Percentiles rank a stretch among this genome's conserved stretches.
Evolutionary conservation across 2,797 vertebrate genomes (phyloP).

Genomic region (Coregonus ussuriensis): DNA sequence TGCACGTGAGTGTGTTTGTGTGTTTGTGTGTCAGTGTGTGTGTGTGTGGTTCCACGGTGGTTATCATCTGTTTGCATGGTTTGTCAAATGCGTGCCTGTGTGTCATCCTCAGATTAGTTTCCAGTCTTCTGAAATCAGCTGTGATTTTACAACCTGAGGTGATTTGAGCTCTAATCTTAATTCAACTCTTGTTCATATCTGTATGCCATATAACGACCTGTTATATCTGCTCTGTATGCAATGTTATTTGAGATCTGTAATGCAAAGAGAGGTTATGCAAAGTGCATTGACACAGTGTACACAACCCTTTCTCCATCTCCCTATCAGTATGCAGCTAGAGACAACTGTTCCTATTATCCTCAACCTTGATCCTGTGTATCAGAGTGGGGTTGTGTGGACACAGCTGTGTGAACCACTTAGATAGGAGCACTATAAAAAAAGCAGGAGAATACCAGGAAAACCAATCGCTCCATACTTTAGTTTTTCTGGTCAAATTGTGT

Average conservation of each 20-base stretch:
- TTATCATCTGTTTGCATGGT: neutral
- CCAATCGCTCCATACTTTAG: slow-evolving; percentile 28
- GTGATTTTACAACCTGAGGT: slow-evolving; percentile 10
- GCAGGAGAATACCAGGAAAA: slow-evolving; percentile 11
- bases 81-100: neutral
- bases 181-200: neutral
- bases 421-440: slow-evolving; percentile 24
- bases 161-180: neutral
- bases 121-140: neutral
- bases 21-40: neutral
- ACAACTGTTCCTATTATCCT: neutral
- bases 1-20: neutral
- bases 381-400: slow-evolving; percentile 19
- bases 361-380: slow-evolving; percentile 6
- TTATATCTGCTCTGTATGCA: neutral
- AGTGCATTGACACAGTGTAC: slow-evolving; percentile 1
- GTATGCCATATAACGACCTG: slow-evolving; percentile 11
- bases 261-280: slow-evolving; percentile 3
- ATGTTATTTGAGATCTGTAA: neutral
- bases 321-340: neutral
- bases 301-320: slow-evolving; percentile 2
- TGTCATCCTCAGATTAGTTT: neutral
- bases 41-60: neutral
- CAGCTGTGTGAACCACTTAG: slow-evolving; percentile 18
- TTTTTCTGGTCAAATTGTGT: slow-evolving; percentile 39